Evolutionary conservation across 2,888 invertebrate genomes (phyloP).

Genomic region (Podotricha telesiphe): DNA sequence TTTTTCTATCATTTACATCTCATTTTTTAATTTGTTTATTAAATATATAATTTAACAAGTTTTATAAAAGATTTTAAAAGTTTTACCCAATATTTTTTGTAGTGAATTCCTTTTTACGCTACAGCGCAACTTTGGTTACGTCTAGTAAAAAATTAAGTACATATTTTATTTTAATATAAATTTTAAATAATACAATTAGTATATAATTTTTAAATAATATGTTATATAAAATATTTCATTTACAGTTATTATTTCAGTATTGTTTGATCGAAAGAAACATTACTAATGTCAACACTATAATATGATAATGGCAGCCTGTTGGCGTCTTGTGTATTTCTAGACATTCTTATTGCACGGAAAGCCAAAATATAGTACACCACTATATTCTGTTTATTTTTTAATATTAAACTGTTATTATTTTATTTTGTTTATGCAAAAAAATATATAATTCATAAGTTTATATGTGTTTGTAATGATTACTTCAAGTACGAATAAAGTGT

Average conservation of each 20-base stretch:
- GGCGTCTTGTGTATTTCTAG: conserved; percentile 68
- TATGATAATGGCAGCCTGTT: conserved; percentile 53
- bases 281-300: conserved; percentile 27
- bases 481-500: conserved; percentile 19
- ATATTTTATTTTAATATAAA: not conserved
- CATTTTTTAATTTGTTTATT: not conserved
- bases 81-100: not conserved
- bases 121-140: not conserved
- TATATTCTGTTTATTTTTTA: conserved; percentile 30
- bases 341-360: conserved; percentile 57
- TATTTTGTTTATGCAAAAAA: conserved; percentile 27
- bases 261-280: conserved; percentile 23
- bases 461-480: conserved; percentile 12
- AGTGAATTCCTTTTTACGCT: not conserved
- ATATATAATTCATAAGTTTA: conserved; percentile 3
- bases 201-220: too few relatives aligned
- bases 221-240: conserved; percentile 3
- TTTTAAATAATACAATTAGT: too few relatives aligned
- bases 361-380: conserved; percentile 23
- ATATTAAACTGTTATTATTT: conserved; percentile 32
- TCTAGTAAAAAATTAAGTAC: too few relatives aligned
- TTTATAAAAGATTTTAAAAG: too few relatives aligned
- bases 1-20: too few relatives aligned
- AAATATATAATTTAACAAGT: too few relatives aligned
- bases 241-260: not conserved